Conservation (phyloP, 2,888 invertebrate species). For the Lysandra coridon region DNA sequence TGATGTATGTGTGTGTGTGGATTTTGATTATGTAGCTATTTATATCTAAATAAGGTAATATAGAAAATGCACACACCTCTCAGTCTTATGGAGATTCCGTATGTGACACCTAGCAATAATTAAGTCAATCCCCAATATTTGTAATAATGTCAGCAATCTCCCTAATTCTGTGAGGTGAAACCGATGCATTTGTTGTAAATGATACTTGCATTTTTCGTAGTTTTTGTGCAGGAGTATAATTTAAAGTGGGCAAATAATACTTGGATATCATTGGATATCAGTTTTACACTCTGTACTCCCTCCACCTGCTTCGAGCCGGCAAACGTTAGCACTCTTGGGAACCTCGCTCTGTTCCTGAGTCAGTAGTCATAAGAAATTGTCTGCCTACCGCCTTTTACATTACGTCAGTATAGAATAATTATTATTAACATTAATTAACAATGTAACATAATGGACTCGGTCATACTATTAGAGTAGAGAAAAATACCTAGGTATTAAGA, state of each 20-base stretch:
- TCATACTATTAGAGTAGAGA: constrained; percentile 80
- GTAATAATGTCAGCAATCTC: constrained; percentile 44
- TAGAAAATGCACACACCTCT: constrained; percentile 43
- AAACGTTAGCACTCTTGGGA: constrained; percentile 33
- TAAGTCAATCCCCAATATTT: constrained; percentile 44
- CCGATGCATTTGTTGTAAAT: constrained; percentile 46
- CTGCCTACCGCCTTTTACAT: constrained; percentile 80
- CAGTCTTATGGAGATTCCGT: constrained; percentile 56
- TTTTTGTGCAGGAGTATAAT: constrained; percentile 2
- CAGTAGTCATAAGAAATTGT: constrained; percentile 73
- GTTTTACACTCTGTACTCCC: constrained; percentile 5
- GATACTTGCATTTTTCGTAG: constrained; percentile 45
- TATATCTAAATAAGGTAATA: constrained; percentile 59
- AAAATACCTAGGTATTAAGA: constrained; percentile 69
- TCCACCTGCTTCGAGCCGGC: constrained; percentile 20
- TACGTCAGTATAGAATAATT: constrained; percentile 75
- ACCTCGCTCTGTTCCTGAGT: constrained; percentile 74
- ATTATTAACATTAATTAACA: constrained; percentile 49
- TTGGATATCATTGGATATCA: background rate
- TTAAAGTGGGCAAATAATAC: constrained; percentile 17
- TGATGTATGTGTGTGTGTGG: constrained; percentile 56
- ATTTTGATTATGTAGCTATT: constrained; percentile 63
- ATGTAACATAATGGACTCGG: constrained; percentile 76
- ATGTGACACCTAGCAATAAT: constrained; percentile 47
- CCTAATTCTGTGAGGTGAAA: constrained; percentile 44